Base-by-base conservation (phyloP, 2,888 invertebrate genomes). In the Siphonodentalium dalli region DNA sequence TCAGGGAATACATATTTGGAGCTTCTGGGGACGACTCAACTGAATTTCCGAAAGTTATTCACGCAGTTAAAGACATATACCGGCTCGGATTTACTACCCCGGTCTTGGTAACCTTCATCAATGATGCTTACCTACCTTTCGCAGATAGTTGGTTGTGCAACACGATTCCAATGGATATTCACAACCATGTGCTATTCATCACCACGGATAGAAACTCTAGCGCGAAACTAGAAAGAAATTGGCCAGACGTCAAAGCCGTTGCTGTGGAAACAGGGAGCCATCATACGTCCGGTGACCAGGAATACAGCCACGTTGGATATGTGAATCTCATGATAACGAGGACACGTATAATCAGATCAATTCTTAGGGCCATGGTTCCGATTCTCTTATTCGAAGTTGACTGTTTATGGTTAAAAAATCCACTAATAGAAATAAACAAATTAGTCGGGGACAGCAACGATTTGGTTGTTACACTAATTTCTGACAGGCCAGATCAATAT, bases 371-470 rank as follows among this genome's bases (percentile, higher is more conserved):
- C 11, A 44, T 61, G 15, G 38, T 71, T 21, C 63, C 61, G 34
- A 42, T 69, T 2, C 66, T 69, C 35, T 43, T 69, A 6, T 72
- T 72, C 57, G 72, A 72, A 49, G 68, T 70, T 1, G 72, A 72
- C 50, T 68, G 69, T 41, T 33, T 71, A 2, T 72, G 69, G 68
- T 37, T 71, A n/a, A 39, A 41, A n/a, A 66, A 72, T 44, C 71
- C 71, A 11, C 29, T 69, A 9, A 61, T 63, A 15, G 50, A 50
- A 3, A 50, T 68, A 8, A 53, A 58, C 35, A 50, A 39, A 23
- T n/a, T n/a, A n/a, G 21, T 46, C 8, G 37, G 40, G 7, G 39
- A 39, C 9, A 51, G 57, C 1, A 60, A 52, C 40, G 68, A 69
- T 52, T 52, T 71, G 27, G 35, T 69, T 15, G 68, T 63, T 1